Conservation (phyloP, 2,888 invertebrate species). For the Pollenia griseotomentosa region DNA sequence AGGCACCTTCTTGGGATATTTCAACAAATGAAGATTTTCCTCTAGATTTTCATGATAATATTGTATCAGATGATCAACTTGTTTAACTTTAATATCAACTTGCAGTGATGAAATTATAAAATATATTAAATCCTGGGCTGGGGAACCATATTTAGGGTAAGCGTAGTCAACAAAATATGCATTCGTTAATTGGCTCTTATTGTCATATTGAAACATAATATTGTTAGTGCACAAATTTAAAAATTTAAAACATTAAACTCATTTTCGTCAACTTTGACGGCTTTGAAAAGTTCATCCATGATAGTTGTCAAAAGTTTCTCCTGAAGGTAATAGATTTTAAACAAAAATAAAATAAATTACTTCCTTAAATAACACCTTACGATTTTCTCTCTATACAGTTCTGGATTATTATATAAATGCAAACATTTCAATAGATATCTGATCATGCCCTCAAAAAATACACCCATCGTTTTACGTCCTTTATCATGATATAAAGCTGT, state of each 20-base stretch:
- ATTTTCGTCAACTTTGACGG: constrained; percentile 64
- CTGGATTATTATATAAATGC: constrained; percentile 64
- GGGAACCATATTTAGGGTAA: constrained; percentile 76
- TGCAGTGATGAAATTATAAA: constrained; percentile 78
- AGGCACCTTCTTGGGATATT: constrained; percentile 76
- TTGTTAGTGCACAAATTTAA: constrained; percentile 80
- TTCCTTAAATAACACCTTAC: constrained; percentile 56
- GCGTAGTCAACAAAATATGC: constrained; percentile 78
- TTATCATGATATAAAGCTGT: constrained; percentile 16
- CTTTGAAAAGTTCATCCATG: constrained; percentile 59
- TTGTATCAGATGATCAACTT: constrained; percentile 79
- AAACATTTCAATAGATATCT: constrained; percentile 72
- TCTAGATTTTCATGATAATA: constrained; percentile 78
- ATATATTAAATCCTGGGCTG: constrained; percentile 78
- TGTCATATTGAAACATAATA: constrained; percentile 78
- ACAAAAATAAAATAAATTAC: constrained; percentile 47
- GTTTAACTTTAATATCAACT: constrained; percentile 76
- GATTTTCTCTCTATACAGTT: constrained; percentile 72
- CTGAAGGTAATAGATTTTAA: constrained; percentile 3
- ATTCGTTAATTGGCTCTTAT: constrained; percentile 73
- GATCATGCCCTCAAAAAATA: constrained; percentile 67
- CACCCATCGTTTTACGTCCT: constrained; percentile 41
- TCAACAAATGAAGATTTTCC: constrained; percentile 76
- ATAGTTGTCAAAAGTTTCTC: constrained; percentile 44
- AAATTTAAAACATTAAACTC: constrained; percentile 78